Evolutionary conservation across 2,888 invertebrate species (phyloP).

Genomic region (Orthosia incerta): DNA sequence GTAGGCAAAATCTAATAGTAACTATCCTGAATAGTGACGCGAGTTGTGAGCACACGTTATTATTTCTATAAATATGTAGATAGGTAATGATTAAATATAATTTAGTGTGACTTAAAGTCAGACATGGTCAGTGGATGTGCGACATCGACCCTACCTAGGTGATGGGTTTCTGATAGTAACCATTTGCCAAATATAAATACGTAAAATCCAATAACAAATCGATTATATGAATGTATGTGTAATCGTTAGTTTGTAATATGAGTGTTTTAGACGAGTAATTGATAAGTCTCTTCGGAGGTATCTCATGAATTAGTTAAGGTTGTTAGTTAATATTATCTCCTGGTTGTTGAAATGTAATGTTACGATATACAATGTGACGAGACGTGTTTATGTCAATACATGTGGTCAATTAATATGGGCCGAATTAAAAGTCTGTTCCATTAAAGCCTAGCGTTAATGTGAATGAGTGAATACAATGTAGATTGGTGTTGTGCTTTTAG

Average conservation of each 20-base stretch:
- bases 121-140: constrained; percentile 77
- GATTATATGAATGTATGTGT: constrained; percentile 69
- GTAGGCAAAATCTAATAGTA: constrained; percentile 49
- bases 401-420: constrained; percentile 88
- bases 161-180: constrained; percentile 79
- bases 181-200: constrained; percentile 89
- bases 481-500: constrained; percentile 77
- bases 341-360: constrained; percentile 88
- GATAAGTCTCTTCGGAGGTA: constrained; percentile 79
- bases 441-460: constrained; percentile 80
- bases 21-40: constrained; percentile 56
- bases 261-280: constrained; percentile 80
- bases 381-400: constrained; percentile 83
- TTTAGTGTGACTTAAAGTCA: constrained; percentile 84
- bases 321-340: constrained; percentile 85
- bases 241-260: constrained; percentile 74
- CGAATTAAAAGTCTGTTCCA: constrained; percentile 82
- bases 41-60: constrained; percentile 69
- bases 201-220: constrained; percentile 78
- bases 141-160: constrained; percentile 78
- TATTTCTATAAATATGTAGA: constrained; percentile 76
- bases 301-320: constrained; percentile 85
- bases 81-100: constrained; percentile 77
- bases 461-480: constrained; percentile 72
- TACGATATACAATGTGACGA: constrained; percentile 76